phyloP scores from a whole-genome alignment of 2,113 vertebrate species.

The Corythaeola cristata region DNA sequence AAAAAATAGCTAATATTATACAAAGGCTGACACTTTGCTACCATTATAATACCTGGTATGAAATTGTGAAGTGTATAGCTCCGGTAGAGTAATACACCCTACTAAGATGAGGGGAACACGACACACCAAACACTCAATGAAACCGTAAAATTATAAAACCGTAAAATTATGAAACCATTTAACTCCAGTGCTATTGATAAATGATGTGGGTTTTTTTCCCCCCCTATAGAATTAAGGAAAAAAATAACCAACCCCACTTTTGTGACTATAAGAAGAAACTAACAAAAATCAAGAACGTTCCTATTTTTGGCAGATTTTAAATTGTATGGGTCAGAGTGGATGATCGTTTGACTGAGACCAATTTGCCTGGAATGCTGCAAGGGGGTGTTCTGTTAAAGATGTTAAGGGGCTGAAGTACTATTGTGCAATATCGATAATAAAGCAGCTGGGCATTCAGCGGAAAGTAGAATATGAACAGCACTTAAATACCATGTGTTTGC shows the following conservation, averaged over 20 bases:
- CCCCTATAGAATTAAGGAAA: neutral
- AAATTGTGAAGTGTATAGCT: neutral
- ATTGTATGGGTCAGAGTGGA: neutral
- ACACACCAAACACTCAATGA: neutral
- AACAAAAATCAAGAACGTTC: neutral
- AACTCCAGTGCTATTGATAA: neutral
- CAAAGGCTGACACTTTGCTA: neutral
- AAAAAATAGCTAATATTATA: neutral
- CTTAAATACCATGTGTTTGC: neutral
- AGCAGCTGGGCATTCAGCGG: neutral
- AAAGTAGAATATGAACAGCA: neutral
- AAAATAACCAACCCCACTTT: neutral
- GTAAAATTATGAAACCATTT: neutral
- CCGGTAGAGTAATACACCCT: neutral
- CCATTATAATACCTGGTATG: neutral
- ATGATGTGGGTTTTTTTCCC: neutral
- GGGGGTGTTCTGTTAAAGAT: neutral
- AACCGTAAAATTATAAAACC: neutral
- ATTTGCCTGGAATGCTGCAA: neutral
- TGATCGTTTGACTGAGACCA: neutral
- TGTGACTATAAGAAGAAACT: neutral
- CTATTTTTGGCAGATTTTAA: neutral
- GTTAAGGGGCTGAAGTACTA: neutral
- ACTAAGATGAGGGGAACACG: accelerated
- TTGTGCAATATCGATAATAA: neutral